Conservation (phyloP, 2,113 vertebrate genomes). For the Leptobrachium leishanense region DNA sequence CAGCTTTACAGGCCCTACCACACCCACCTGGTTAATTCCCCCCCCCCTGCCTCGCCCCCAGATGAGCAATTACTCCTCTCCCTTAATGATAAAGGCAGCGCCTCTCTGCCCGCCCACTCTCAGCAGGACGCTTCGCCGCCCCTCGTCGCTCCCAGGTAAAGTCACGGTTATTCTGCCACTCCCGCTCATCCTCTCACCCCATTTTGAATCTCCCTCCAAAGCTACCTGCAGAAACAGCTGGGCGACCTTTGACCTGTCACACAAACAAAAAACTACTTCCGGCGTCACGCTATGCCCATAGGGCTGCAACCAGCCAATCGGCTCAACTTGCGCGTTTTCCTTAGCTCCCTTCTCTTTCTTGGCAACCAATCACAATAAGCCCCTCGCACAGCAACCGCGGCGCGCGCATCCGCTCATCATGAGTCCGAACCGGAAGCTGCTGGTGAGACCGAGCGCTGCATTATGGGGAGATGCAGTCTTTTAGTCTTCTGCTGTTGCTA, state of each 20-base stretch:
- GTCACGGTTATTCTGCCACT: not conserved
- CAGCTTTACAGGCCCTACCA: no score
- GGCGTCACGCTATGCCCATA: not conserved
- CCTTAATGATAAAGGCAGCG: no score
- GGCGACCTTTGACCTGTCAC: constrained; percentile 10
- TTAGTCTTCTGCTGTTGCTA: no score
- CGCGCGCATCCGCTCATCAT: no score
- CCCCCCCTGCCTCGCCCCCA: not conserved
- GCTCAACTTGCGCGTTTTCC: no score
- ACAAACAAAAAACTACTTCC: constrained; percentile 20
- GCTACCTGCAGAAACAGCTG: not conserved
- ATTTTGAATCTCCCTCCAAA: constrained; percentile 39
- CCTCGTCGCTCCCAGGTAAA: not conserved
- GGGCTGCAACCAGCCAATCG: not conserved
- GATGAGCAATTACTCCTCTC: not conserved
- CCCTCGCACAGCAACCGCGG: not conserved
- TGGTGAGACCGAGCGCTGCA: not conserved
- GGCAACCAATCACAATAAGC: not conserved
- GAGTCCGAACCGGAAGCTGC: no score
- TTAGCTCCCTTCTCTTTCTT: not conserved
- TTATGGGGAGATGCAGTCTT: not conserved
- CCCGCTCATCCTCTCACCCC: not conserved
- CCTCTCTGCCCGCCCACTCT: not conserved
- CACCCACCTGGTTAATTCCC: not conserved
- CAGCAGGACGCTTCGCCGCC: not conserved